phyloP scores from a whole-genome alignment of 2,888 invertebrate genomes.

The Himalopsyche anomala region DNA sequence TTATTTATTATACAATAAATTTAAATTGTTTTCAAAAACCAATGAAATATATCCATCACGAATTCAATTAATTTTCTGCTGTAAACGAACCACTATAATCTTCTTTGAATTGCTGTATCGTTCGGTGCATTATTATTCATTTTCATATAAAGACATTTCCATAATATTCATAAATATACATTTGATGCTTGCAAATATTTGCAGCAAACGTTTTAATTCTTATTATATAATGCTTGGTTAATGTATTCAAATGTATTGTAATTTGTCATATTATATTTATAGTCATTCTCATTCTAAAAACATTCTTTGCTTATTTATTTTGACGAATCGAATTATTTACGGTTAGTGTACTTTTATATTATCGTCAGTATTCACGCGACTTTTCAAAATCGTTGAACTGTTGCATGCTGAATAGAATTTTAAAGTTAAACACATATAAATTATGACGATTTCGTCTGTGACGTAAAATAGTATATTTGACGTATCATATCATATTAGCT shows the following conservation, averaged over 20 bases:
- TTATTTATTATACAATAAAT: too few relatives aligned
- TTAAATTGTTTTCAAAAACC: too few relatives aligned
- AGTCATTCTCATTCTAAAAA: neutral
- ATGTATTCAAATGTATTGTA: conserved; percentile 4
- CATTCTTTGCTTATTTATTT: neutral
- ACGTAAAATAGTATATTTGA: neutral
- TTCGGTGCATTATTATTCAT: neutral
- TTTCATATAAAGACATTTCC: neutral
- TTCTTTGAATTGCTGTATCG: neutral
- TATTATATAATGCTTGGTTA: neutral
- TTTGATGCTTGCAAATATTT: conserved; percentile 1
- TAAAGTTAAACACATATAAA: neutral
- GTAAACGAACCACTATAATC: too few relatives aligned
- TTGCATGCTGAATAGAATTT: neutral
- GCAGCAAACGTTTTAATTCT: neutral
- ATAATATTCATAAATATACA: conserved; percentile 3
- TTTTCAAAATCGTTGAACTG: neutral
- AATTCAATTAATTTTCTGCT: too few relatives aligned
- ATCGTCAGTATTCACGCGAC: neutral
- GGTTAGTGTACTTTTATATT: neutral
- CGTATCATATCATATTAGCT: neutral
- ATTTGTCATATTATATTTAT: neutral
- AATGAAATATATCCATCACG: too few relatives aligned
- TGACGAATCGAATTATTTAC: neutral
- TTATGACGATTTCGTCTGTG: neutral